These are phyloP conservation scores for Meriones psammophilus DNA, from an alignment of 2,797 vertebrate genomes.

Conservation along the genomic window DNA sequence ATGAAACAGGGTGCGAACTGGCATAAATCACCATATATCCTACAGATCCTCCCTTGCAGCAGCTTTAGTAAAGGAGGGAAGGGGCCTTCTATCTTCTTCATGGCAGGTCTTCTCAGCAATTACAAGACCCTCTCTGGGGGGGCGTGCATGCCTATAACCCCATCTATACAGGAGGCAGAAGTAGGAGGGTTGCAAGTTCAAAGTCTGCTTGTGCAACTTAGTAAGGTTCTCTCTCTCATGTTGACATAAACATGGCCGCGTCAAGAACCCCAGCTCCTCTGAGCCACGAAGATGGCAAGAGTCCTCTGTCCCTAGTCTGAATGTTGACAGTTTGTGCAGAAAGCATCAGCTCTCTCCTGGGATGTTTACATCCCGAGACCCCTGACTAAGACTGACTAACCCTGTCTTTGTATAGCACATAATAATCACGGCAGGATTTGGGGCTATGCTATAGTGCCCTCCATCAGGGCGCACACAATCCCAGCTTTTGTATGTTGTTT, in stretches of 20 bases:
- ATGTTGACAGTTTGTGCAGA: neutral
- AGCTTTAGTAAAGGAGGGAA: conserved; percentile 48
- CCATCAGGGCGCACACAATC: neutral
- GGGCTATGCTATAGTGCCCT: neutral
- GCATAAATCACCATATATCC: neutral
- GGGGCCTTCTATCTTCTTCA: neutral
- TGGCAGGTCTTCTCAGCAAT: neutral
- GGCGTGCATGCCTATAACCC: neutral
- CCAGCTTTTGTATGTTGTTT: neutral
- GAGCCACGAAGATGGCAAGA: neutral
- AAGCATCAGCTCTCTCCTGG: neutral
- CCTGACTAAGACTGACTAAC: neutral
- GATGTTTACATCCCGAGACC: neutral
- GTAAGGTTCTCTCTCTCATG: neutral
- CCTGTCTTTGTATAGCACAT: neutral
- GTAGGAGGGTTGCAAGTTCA: neutral
- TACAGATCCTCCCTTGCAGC: neutral
- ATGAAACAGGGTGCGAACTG: conserved; percentile 2
- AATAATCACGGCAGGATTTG: neutral
- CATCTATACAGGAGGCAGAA: neutral
- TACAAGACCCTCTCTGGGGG: too few species aligned
- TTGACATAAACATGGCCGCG: neutral
- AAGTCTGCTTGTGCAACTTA: neutral
- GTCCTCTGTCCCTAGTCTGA: neutral
- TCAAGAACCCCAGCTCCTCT: neutral